Evolutionary conservation across 2,888 invertebrate species (phyloP).

Genomic region (Cheilosia impressa): DNA sequence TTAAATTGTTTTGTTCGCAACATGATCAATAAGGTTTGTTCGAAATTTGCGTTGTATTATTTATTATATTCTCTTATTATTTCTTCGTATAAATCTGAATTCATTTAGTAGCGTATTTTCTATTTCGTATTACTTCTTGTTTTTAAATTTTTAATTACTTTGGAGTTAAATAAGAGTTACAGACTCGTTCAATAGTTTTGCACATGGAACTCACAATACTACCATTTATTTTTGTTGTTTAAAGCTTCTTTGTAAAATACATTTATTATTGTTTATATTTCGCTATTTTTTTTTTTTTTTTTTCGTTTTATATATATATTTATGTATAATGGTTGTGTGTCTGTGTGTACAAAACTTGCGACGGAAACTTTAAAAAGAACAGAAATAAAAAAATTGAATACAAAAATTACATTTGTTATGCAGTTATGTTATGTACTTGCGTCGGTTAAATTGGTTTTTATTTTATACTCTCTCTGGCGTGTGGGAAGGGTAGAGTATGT

Average conservation of each 20-base stretch:
- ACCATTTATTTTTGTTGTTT: conserved; percentile 42
- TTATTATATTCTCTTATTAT: conserved; percentile 9
- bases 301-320: conserved; percentile 33
- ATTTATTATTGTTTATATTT: conserved; percentile 62
- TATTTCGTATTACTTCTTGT: conserved; percentile 14
- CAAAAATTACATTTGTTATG: conserved; percentile 68
- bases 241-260: conserved; percentile 64
- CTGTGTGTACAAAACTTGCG: conserved; percentile 32
- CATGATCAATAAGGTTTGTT: conserved; percentile 39
- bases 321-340: conserved; percentile 27
- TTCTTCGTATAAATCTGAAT: conserved; percentile 21
- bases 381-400: conserved; percentile 45
- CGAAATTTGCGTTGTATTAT: conserved; percentile 52
- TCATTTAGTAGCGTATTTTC: conserved; percentile 29
- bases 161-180: conserved; percentile 17
- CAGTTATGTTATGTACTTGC: conserved; percentile 50
- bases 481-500: neutral
- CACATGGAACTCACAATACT: conserved; percentile 62
- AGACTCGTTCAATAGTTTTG: conserved; percentile 23
- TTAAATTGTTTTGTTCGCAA: conserved; percentile 25
- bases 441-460: conserved; percentile 57
- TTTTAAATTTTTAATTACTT: conserved; percentile 26
- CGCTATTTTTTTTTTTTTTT: conserved; percentile 48
- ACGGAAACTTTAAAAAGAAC: conserved; percentile 47
- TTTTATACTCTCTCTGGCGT: conserved; percentile 72